These are phyloP conservation scores for Platypus cylindrus DNA, from an alignment of 2,888 invertebrate genomes.

Conservation along the genomic window DNA sequence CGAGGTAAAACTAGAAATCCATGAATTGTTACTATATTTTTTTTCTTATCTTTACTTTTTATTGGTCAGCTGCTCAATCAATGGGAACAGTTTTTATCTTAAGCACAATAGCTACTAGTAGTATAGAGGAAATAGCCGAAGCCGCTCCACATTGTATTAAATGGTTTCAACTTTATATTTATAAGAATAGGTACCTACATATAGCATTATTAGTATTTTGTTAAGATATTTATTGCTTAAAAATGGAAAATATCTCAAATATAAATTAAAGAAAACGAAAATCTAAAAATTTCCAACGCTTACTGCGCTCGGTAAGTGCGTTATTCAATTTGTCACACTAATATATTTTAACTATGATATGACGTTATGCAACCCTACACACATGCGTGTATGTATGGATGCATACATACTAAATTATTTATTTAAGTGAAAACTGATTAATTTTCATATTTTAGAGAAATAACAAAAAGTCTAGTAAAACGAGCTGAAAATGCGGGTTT, in stretches of 20 bases:
- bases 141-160: slow-evolving; percentile 63
- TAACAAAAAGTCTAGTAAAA: slow-evolving; percentile 57
- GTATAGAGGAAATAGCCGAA: slow-evolving; percentile 74
- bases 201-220: too few species aligned
- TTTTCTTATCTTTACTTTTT: not conserved
- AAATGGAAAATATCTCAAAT: too few species aligned
- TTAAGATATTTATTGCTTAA: too few species aligned
- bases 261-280: too few species aligned
- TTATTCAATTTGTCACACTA: too few species aligned
- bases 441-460: slow-evolving; percentile 36
- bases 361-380: too few species aligned
- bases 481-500: slow-evolving; percentile 76
- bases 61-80: slow-evolving; percentile 57
- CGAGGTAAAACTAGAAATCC: slow-evolving; percentile 41
- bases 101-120: slow-evolving; percentile 76
- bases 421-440: not conserved
- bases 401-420: not conserved
- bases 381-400: too few species aligned
- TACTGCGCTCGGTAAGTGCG: too few species aligned
- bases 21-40: not conserved
- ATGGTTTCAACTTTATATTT: slow-evolving; percentile 91
- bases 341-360: too few species aligned
- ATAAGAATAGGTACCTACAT: slow-evolving; percentile 54
- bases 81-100: slow-evolving; percentile 65
- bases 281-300: too few species aligned